Base-by-base conservation (phyloP, 2,113 vertebrate species). In the Periophthalmus modestus region DNA sequence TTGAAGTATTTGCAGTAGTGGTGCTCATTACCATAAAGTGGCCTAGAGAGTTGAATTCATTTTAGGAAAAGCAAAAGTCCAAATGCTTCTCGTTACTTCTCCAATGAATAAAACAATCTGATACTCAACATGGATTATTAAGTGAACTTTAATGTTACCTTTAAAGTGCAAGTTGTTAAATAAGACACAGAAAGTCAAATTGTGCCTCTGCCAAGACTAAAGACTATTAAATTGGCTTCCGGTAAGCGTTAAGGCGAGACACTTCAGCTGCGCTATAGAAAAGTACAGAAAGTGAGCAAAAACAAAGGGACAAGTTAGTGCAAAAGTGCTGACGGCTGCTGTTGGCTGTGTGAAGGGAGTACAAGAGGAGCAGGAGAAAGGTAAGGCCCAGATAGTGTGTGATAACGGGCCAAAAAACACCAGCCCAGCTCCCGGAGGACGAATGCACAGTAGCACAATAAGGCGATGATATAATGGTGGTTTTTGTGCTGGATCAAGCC, bases 391-490 rank as follows among this genome's bases (percentile, higher is more conserved):
- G 75, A 87, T 73, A 75, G 79, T 71, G 85, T 77, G 82, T 85
- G 88, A 93, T 89, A 83, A 88, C 86, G 79, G 74, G 47, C 18
- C 12, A 74, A 72, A 85, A 87, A 81, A 85, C 82, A 90, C 85
- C 85, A 90, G 74, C 77, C 82, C 77, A 87, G 87, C 83, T 90
- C 88, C 89, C 85, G 69, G 68, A 90, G 88, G 89, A 91, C 66
- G 75, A 79, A 85, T 77, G 83, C 86, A 90, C 88, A 88, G 87
- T 82, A 82, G 90, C 74, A 84, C 85, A 92, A 85, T 86, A 85
- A 88, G 83, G 73, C 73, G 62, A 82, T 76, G 84, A 90, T 87
- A 88, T 85, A 89, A 89, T 82, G 82, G 77, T 66, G 19, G 68
- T 76, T 80, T 86, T 62, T 62, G 74, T 87, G 85, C 88, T 89